These are phyloP conservation scores for Telenomus remus DNA, from an alignment of 1,140 invertebrate species.

Conservation along the genomic window DNA sequence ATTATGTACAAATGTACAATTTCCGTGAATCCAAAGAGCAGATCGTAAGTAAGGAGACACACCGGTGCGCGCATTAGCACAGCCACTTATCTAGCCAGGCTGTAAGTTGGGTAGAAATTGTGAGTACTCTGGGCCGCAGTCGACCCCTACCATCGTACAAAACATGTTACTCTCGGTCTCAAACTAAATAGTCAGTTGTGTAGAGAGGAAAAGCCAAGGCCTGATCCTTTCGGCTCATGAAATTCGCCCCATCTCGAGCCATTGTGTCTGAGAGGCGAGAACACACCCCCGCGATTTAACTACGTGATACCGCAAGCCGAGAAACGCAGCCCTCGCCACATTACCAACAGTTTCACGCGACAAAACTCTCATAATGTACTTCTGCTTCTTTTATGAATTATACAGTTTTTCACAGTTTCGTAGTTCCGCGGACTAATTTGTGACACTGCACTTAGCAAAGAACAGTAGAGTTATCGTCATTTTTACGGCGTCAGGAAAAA, in stretches of 20 bases:
- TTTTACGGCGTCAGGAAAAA: constrained; percentile 17
- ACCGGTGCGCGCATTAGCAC: constrained; percentile 33
- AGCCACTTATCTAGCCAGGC: constrained; percentile 57
- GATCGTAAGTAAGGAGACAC: constrained; percentile 5
- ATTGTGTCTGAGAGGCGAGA: constrained; percentile 23
- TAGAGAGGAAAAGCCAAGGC: constrained; percentile 27
- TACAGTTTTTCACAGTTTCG: constrained; percentile 53
- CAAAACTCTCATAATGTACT: constrained; percentile 49
- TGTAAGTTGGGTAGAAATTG: constrained; percentile 43
- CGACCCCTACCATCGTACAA: constrained; percentile 3
- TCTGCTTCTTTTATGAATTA: constrained; percentile 52
- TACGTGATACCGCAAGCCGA: constrained; percentile 20
- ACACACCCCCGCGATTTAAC: constrained; percentile 26
- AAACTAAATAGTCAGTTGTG: constrained; percentile 15
- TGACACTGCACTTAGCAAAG: constrained; percentile 43
- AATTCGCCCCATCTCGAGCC: constrained; percentile 26
- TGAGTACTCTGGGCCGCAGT: constrained; percentile 17
- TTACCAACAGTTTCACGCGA: constrained; percentile 41
- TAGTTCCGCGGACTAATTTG: constrained; percentile 44
- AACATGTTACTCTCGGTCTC: too few relatives aligned
- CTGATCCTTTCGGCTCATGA: constrained; percentile 46
- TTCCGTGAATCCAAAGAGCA: neutral
- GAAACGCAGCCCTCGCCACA: constrained; percentile 19
- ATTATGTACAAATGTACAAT: constrained; percentile 2
- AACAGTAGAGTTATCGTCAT: constrained; percentile 38